phyloP scores from a whole-genome alignment of 2,797 vertebrate genomes.

The Tapirus indicus region DNA sequence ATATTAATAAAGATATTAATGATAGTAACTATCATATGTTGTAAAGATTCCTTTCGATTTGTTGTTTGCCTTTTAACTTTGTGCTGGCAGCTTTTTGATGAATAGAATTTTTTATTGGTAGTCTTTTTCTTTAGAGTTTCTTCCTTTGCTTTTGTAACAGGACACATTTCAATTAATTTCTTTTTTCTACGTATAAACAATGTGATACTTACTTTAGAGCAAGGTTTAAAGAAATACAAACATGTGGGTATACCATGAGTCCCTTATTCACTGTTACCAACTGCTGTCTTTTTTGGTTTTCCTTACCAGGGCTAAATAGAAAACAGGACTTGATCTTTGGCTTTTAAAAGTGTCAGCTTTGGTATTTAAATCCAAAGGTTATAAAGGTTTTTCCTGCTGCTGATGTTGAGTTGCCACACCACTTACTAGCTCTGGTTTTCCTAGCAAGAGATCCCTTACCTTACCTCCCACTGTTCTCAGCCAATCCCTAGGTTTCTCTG shows the following conservation, averaged over 20 bases:
- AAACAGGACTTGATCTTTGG: conserved; percentile 11
- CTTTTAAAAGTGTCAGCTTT: neutral
- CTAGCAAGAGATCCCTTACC: neutral
- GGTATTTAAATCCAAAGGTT: neutral
- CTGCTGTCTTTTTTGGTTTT: neutral
- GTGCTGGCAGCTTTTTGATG: neutral
- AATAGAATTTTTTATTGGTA: neutral
- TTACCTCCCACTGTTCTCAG: neutral
- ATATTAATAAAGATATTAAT: neutral
- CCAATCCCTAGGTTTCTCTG: neutral
- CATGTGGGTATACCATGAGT: neutral
- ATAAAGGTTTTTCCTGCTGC: neutral
- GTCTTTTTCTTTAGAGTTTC: neutral
- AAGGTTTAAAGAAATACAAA: neutral
- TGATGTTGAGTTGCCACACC: neutral
- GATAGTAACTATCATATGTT: neutral
- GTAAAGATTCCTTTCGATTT: neutral
- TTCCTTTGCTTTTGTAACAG: neutral
- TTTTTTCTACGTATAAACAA: neutral
- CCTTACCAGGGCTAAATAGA: neutral
- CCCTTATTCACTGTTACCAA: neutral
- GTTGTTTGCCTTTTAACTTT: neutral
- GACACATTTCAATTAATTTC: neutral
- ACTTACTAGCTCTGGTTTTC: neutral
- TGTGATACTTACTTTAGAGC: neutral